phyloP scores from a whole-genome alignment of 1,140 invertebrate species.

The Conus ventricosus region DNA sequence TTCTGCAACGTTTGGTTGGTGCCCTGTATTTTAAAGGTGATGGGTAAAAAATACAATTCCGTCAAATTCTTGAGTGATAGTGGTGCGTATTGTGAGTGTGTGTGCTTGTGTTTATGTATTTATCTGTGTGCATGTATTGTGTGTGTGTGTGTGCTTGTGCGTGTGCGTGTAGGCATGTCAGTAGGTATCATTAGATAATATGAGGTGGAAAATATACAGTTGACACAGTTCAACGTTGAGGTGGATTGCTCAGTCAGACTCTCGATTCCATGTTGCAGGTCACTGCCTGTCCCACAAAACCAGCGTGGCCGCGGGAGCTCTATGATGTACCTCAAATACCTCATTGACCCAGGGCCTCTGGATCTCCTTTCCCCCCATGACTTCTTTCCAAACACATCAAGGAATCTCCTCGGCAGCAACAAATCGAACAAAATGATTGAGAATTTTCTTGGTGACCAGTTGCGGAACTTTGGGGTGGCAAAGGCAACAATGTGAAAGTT shows the following conservation, averaged over 20 bases:
- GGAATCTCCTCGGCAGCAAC: constrained; percentile 1
- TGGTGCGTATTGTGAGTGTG: too few relatives aligned
- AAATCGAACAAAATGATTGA: constrained; percentile 17
- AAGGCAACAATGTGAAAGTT: not conserved
- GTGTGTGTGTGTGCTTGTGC: too few relatives aligned
- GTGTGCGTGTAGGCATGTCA: not conserved
- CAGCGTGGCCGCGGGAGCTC: constrained; percentile 65
- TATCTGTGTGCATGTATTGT: too few relatives aligned
- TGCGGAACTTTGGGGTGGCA: constrained; percentile 14
- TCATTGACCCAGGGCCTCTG: constrained; percentile 61
- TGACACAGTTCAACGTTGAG: too few relatives aligned
- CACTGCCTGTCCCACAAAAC: constrained; percentile 70
- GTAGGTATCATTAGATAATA: too few relatives aligned
- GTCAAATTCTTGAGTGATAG: too few relatives aligned
- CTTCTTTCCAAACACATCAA: constrained; percentile 38
- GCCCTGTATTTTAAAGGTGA: too few relatives aligned
- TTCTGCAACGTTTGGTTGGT: too few relatives aligned
- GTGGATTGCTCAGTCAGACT: too few relatives aligned
- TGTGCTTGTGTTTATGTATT: too few relatives aligned
- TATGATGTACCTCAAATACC: constrained; percentile 68
- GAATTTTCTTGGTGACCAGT: constrained; percentile 38
- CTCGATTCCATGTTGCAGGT: constrained; percentile 49
- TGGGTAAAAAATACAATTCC: too few relatives aligned
- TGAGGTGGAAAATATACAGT: too few relatives aligned
- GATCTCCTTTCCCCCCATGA: constrained; percentile 40